Evolutionary conservation across 2,797 vertebrate species (phyloP), one percentile per base, ranked within the genome.

Genomic region (Diceros bicornis): DNA sequence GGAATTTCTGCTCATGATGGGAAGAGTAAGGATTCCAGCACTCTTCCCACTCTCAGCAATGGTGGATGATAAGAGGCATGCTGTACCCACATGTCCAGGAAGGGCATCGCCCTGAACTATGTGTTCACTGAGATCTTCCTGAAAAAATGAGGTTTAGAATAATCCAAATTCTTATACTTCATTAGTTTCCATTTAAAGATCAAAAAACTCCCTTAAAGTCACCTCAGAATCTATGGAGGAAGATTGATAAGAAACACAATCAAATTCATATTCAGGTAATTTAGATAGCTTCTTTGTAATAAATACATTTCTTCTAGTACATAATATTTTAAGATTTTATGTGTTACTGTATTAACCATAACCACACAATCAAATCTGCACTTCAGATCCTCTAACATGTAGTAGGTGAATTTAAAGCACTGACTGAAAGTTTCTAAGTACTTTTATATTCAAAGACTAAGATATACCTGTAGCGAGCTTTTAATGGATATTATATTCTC

Each of bases 1-100:
- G 89, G 99, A 99, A 96, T 99, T 99, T 90, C 99, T 99, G 95
- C 99, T 99, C 99, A 99, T 99, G 94, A 99, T 99, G 78, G 99
- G 99, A 91, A 99, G 99, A 0, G 99, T 99, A 37, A 99, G 99
- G 64, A 99, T 88, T 17, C 99, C 99, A 27, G 97, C 99, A 84
- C 99, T 99, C 97, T 99, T 99, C 10, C 99, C 99, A 0, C 96
- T 99, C 98, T 99, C 99, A 16, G 97, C 96, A 97, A 99, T 99
- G 13, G 99, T 99, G 62, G 99, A 99, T 2, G 99, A 99, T 44
- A 99, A 99, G 71, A 99, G 99, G 96, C 99, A 99, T 12, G 99
- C 99, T 47, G 99, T 99, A 77, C 99, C 99, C 61, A 99, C 99
- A 0, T 99, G 98, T 9, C 99, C 99, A 7, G 99, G 99, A 69